Evolutionary conservation across 2,113 vertebrate species (phyloP).

Genomic region (Archilochus colubris): DNA sequence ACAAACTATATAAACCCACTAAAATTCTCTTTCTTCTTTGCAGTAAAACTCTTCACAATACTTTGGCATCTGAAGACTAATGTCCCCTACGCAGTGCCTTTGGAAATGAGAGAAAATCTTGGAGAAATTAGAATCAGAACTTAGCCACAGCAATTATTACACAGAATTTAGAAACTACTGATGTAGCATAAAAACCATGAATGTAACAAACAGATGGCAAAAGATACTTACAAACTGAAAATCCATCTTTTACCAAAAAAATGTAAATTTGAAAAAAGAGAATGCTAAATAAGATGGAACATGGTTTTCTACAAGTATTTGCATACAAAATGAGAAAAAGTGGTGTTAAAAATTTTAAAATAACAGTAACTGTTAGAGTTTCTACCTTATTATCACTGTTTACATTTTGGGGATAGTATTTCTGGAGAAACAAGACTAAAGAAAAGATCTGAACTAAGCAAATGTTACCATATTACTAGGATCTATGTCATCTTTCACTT

Average conservation of each 20-base stretch:
- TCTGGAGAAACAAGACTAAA: background rate
- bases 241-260: background rate
- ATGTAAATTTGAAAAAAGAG: background rate
- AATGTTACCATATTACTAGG: constrained; percentile 91
- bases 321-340: background rate
- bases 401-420: background rate
- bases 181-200: background rate
- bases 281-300: background rate
- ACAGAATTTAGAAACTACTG: background rate
- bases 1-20: background rate
- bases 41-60: background rate
- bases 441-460: background rate
- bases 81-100: background rate
- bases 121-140: background rate
- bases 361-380: background rate
- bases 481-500: constrained; percentile 80
- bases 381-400: background rate
- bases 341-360: background rate
- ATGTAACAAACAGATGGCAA: background rate
- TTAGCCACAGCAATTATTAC: background rate
- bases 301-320: background rate
- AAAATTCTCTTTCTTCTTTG: background rate
- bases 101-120: background rate
- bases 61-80: background rate
- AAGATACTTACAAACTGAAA: background rate